Conservation (phyloP, 2,113 vertebrate genomes). For the Scatophagus argus region DNA sequence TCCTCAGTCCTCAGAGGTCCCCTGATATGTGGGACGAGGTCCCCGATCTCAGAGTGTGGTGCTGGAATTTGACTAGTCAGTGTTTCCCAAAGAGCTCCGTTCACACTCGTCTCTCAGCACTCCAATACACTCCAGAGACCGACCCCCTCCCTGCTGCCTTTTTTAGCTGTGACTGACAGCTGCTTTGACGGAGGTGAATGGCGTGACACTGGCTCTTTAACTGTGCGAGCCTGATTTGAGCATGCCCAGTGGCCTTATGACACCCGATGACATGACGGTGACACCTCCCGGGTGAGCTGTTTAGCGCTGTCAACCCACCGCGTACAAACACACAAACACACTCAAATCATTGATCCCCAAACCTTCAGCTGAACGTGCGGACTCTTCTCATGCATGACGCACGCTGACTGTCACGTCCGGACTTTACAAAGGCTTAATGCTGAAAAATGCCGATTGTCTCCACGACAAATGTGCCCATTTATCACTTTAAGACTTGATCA, state of each 20-base stretch:
- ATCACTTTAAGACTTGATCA: slow-evolving; percentile 44
- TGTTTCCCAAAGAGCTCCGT: slow-evolving; percentile 17
- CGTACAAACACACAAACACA: not conserved
- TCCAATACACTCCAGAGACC: not conserved
- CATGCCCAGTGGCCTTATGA: slow-evolving; percentile 52
- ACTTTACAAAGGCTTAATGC: slow-evolving; percentile 17
- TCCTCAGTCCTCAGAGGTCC: slow-evolving; percentile 16
- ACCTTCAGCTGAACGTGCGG: not conserved
- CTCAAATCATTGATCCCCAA: slow-evolving; percentile 7
- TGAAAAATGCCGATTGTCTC: slow-evolving; percentile 40
- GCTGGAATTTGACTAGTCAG: slow-evolving; percentile 53
- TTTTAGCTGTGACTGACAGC: slow-evolving; percentile 68
- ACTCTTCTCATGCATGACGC: not conserved
- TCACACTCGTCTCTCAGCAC: not conserved
- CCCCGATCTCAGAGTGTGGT: slow-evolving; percentile 16
- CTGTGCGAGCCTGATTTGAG: slow-evolving; percentile 16
- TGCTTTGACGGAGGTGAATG: slow-evolving; percentile 59
- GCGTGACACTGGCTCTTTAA: slow-evolving; percentile 44
- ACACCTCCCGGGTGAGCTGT: slow-evolving; percentile 32
- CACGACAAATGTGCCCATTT: slow-evolving; percentile 33
- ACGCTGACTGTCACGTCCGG: not conserved
- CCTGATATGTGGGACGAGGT: slow-evolving; percentile 49
- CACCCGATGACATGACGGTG: slow-evolving; percentile 32
- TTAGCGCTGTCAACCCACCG: slow-evolving; percentile 49
- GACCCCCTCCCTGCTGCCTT: slow-evolving; percentile 10